Conservation (phyloP, 2,113 vertebrate genomes). For the Galeopterus variegatus region DNA sequence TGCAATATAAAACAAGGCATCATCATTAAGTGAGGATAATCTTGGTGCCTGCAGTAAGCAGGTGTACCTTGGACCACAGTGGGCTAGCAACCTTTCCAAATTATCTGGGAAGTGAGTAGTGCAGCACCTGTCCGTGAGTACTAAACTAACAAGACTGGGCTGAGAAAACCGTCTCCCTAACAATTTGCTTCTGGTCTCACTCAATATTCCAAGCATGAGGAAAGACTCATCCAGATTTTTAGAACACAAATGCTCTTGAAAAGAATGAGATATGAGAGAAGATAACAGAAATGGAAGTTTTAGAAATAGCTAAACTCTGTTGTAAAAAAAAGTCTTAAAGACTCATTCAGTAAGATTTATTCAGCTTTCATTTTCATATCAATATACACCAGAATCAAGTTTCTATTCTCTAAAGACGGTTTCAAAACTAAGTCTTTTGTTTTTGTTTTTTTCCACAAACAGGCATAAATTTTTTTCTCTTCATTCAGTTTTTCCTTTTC, state of each 20-base stretch:
- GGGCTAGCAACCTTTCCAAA: neutral
- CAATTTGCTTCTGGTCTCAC: neutral
- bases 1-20: neutral
- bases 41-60: neutral
- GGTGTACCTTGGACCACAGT: neutral
- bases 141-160: neutral
- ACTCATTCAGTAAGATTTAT: neutral
- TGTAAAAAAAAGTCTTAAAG: neutral
- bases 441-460: neutral
- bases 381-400: neutral
- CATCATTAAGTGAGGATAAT: neutral
- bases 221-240: conserved; percentile 27
- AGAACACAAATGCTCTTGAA: conserved; percentile 8
- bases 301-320: neutral
- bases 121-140: neutral
- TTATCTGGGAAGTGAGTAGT: neutral
- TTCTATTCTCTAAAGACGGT: neutral
- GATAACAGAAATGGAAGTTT: neutral
- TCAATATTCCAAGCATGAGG: conserved; percentile 10
- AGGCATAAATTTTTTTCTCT: neutral
- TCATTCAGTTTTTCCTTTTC: conserved; percentile 1
- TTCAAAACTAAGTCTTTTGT: neutral
- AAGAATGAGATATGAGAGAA: neutral
- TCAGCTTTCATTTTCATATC: conserved; percentile 41
- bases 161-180: neutral